Evolutionary conservation across 2,797 vertebrate genomes (phyloP), one percentile per base, ranked within the genome.

Genomic region (Florisuga fusca): DNA sequence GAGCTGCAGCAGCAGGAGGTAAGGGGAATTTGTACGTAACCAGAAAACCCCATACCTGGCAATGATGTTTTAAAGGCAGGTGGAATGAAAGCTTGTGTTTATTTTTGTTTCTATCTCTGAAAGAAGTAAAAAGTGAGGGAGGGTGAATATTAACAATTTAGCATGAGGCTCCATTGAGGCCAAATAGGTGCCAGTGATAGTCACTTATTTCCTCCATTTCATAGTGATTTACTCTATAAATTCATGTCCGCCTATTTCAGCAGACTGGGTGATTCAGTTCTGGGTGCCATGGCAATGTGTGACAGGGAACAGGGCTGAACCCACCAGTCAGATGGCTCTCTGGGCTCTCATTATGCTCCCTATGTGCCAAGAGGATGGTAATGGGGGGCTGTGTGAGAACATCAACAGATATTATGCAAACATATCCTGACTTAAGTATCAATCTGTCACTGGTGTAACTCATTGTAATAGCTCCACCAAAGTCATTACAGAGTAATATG

Each of bases 341-440:
- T 0, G 15, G 68, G 92, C 93, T 89, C 76, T 91, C 87, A 33
- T 46, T 89, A 41, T 76, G 63, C 63, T 63, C 2, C 38, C 14
- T 10, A 66, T 41, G 83, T 14, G 6, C 82, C 48, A 29, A 46
- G 25, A 1, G 58, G 29, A 14, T 21, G 38, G 94, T 91, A 68
- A 92, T 81, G 91, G 93, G 91, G 90, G 87, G 79, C 92, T 92
- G 13, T 7, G 63, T 45, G 89, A 41, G 94, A 92, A 88, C 6
- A 3, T 27, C 81, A 92, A 69, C 87, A 90, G 87, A 89, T 93
- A 96, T 95, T 96, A 87, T 94, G 78, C 89, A 94, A 95, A 97
- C 92, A 85, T 94, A 71, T 45, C 93, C 90, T 89, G 94, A 89
- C 94, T 94, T 82, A 89, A 90, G 86, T 87, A 93, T 90, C 94